Base-by-base conservation (phyloP, 2,113 vertebrate genomes). In the Notothenia coriiceps region DNA sequence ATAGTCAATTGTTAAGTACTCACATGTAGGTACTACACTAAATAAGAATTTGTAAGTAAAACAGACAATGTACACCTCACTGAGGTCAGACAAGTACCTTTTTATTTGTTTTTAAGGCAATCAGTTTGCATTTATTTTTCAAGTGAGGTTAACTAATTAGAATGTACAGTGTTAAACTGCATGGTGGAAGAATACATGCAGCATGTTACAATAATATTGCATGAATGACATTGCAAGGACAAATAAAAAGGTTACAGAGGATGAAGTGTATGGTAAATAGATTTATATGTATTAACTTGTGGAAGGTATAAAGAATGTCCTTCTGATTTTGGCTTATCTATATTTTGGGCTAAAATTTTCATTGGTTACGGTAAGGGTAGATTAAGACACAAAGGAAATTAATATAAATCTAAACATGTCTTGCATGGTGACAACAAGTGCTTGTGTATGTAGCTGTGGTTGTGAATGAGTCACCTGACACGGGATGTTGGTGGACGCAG, bases 401-500 rank as follows among this genome's bases (percentile, higher is more conserved):
- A 17, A 29, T 66, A 46, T 44, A 69, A 85, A 76, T 76, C 66
- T 70, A 74, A 47, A 20, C 70, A 51, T 55, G 40, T 29, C 61
- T 68, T 50, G 59, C 43, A 10, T 33, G 65, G 49, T 35, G 55
- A 82, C 78, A 80, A 77, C 55, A 84, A 85, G 52, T 20, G 10
- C 56, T 44, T 51, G 43, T 85, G 67, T 61, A 67, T 66, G 49
- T 46, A 59, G 5, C 6, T 74, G 54, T 59, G 6, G 63, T 64
- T 35, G 51, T 70, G 67, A 47, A 83, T 82, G 60, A 73, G 82
- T 90, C 90, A 91, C 83, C 88, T 88, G 85, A 88, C 74, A 82
- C 50, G 14, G 51, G 25, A 70, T 22, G 15, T 64, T 56, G 56
- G 81, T 56, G 72, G 80, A 89, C 66, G 10, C 71, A 83, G 70